Evolutionary conservation across 2,888 invertebrate species (phyloP), one percentile per base, ranked within the genome.

Genomic region (Drosophila basisetae): DNA sequence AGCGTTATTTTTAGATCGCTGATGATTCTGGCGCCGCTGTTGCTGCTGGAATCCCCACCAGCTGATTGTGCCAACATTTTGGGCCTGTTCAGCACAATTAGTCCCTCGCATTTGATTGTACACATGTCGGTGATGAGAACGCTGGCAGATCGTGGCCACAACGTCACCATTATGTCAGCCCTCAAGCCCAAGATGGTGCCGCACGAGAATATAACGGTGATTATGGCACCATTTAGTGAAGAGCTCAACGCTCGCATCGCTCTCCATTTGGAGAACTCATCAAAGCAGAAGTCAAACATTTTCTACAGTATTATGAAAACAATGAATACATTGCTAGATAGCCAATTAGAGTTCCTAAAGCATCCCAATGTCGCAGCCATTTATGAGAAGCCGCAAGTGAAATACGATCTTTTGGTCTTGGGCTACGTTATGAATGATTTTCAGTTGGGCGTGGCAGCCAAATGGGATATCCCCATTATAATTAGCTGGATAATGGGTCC

Each of bases 391-490:
- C 84, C 86, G 0, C 60, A 68, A 22, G 54, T 62, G 7, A 80
- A 85, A 28, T 93, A 91, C 13, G 93, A 93, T 81, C 73, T 92
- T 18, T 68, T 93, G 4, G 70, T 93, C 5, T 37, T 91, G 30
- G 93, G 93, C 11, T 87, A 88, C 49, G 81, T 92, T 31, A 68
- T 91, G 33, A 93, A 92, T 55, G 92, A 92, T 5, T 91, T 88
- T 28, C 84, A 91, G 33, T 18, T 93, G 41, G 93, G 93, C 25
- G 31, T 93, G 25, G 92, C 89, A 0, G 90, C 84, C 1, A 93
- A 93, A 52, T 89, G 93, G 35, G 80, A 91, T 1, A 90, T 91
- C 64, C 93, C 93, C 1, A 59, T 88, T 0, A 76, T 93, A 10
- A 4, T 92, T 0, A 89, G 88, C 35, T 91, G 90, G 80, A 84